These are phyloP conservation scores for Drosophila insularis DNA, from an alignment of 1,140 invertebrate species.

Conservation along the genomic window DNA sequence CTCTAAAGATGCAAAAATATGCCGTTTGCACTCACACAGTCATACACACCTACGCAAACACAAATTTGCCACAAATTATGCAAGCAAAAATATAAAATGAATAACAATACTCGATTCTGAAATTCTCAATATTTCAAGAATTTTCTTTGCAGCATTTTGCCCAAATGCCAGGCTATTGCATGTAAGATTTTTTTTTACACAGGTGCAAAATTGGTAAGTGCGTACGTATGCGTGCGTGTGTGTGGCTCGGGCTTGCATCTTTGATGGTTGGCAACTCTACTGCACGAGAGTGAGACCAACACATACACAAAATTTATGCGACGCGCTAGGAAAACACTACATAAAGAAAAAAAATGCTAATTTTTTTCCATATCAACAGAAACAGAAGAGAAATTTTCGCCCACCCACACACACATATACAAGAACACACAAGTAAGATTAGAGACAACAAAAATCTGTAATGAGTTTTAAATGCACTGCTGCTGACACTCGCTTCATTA, in stretches of 20 bases:
- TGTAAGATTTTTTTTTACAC: conserved; percentile 65
- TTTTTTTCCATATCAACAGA: conserved; percentile 22
- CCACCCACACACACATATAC: conserved; percentile 27
- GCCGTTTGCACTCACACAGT: not conserved
- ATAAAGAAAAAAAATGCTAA: conserved; percentile 56
- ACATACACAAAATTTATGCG: conserved; percentile 77
- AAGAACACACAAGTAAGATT: conserved; percentile 27
- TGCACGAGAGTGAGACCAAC: conserved; percentile 56
- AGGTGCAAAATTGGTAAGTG: conserved; percentile 57
- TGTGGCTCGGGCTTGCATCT: conserved; percentile 47
- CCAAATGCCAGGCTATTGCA: not conserved
- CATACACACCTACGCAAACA: conserved; percentile 9
- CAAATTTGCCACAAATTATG: conserved; percentile 12
- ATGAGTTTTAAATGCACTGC: conserved; percentile 31
- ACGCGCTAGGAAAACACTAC: conserved; percentile 53
- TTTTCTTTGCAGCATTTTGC: not conserved
- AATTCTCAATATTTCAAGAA: not conserved
- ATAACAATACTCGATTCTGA: not conserved
- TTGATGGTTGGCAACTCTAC: conserved; percentile 69
- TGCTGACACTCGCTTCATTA: conserved; percentile 41
- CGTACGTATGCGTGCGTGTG: conserved; percentile 35
- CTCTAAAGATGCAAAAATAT: conserved; percentile 47
- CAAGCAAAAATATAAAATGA: not conserved
- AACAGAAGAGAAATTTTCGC: conserved; percentile 50
- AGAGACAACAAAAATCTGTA: not conserved